Evolutionary conservation across 2,888 invertebrate species (phyloP).

Genomic region (Pherbina coryleti): DNA sequence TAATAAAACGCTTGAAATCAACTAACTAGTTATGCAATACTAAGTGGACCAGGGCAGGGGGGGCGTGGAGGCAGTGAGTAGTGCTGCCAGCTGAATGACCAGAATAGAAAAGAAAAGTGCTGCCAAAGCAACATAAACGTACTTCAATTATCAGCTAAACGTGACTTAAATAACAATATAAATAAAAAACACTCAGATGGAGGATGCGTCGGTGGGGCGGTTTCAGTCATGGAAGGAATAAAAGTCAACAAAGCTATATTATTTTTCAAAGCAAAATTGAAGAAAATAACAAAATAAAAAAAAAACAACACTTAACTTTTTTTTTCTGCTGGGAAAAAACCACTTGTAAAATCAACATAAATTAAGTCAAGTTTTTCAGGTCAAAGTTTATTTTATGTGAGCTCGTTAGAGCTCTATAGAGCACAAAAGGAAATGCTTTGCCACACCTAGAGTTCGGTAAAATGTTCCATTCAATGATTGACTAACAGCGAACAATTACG

Average conservation of each 20-base stretch:
- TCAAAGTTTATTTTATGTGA: not conserved
- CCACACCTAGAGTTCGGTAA: not conserved
- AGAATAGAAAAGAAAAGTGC: not conserved
- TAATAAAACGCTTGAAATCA: not conserved
- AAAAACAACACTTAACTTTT: not conserved
- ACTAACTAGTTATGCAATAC: not conserved
- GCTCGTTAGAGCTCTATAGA: not conserved
- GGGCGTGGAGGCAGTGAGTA: not conserved
- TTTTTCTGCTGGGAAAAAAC: not conserved
- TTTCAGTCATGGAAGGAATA: too few relatives aligned
- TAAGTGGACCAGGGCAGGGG: not conserved
- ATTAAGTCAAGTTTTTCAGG: not conserved
- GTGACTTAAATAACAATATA: not conserved
- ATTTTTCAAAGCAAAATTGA: not conserved
- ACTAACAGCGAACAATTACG: too few relatives aligned
- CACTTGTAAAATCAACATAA: not conserved
- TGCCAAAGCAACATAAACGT: not conserved
- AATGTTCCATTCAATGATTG: not conserved
- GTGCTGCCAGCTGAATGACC: not conserved
- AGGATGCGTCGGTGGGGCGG: too few relatives aligned
- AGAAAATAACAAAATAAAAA: not conserved
- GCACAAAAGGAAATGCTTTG: not conserved
- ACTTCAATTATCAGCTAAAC: conserved; percentile 9
- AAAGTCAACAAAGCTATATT: too few relatives aligned
- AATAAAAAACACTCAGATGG: too few relatives aligned